Evolutionary conservation across 2,888 invertebrate genomes (phyloP).

Genomic region (Cryptocephalus moraei): DNA sequence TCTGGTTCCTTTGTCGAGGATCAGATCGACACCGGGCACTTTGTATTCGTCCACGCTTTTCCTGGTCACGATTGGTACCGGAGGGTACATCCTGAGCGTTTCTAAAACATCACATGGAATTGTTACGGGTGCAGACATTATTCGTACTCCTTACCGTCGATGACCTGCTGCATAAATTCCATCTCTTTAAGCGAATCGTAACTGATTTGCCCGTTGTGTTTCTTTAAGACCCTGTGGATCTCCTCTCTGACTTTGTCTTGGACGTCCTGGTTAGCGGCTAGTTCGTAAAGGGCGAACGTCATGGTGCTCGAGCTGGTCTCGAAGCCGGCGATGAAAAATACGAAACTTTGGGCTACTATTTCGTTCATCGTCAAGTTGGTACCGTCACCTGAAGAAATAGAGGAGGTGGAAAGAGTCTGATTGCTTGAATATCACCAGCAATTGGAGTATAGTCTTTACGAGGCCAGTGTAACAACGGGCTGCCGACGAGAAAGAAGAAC

Average conservation of each 20-base stretch:
- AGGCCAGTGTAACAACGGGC: too few species aligned
- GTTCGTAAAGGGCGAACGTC: conserved; percentile 17
- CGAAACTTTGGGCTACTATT: conserved; percentile 17
- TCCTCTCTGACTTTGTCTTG: conserved; percentile 17
- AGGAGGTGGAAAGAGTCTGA: too few species aligned
- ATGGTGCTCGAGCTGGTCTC: conserved; percentile 21
- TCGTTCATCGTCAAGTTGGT: conserved; percentile 11
- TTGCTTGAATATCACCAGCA: too few species aligned
- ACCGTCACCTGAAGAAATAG: conserved; percentile 9
- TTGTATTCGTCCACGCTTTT: conserved; percentile 13
- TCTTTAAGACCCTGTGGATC: conserved; percentile 12
- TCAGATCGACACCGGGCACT: conserved; percentile 10
- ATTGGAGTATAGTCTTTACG: too few species aligned
- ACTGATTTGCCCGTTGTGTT: conserved; percentile 13
- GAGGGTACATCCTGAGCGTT: conserved; percentile 14
- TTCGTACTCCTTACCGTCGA: conserved; percentile 12
- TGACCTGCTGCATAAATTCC: conserved; percentile 17
- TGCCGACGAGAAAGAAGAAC: too few species aligned
- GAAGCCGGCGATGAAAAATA: conserved; percentile 20
- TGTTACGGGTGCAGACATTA: neutral
- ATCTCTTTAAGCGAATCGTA: conserved; percentile 20
- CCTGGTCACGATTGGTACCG: conserved; percentile 11
- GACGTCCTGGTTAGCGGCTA: conserved; percentile 12
- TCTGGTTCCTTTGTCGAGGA: conserved; percentile 11
- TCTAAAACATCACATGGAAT: conserved; percentile 14